Evolutionary conservation across 1,140 invertebrate genomes (phyloP), one percentile per base, ranked within the genome.

Genomic region (Pseudoatta argentina): DNA sequence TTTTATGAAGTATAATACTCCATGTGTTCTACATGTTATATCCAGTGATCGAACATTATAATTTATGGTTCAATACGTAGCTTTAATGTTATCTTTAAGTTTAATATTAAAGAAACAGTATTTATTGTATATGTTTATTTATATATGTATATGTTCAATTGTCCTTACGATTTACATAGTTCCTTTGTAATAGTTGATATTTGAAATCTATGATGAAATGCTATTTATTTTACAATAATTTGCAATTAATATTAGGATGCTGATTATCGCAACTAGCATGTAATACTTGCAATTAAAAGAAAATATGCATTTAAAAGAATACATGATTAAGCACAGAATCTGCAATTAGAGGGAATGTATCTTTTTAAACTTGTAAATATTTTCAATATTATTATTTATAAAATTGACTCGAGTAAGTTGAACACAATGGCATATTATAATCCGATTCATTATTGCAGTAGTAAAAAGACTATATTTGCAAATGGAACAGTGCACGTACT

Each of bases 401-500:
- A 73, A 83, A 30, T 75, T 73, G 18, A 61, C 79, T 55, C 18
- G 48, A 87, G 59, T 75, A 66, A 86, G 27, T 48, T 44, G n/a
- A 39, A 67, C 53, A 48, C 16, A 44, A 34, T 44, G 39, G 66
- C 44, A 82, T 44, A 10, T 44, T 44, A 12, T 44, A 18, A 81
- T 16, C 21, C 34, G 64, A 81, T 24, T 27, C n/a, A 27, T 83
- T 39, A 44, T 78, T 10, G 48, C 39, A 18, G 21, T 30, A 51
- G 27, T 81, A 88, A 59, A 55, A 86, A 90, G 44, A 87, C 61
- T 88, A 61, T 73, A 91, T 90, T 86, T 88, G 73, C 81, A 86
- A 89, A 89, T 67, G 86, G 81, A 92, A 91, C 89, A 69, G 55
- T 79, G 85, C 91, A 89, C 91, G 91, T 93, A 91, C 91, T 92